Evolutionary conservation across 2,797 vertebrate species (phyloP).

Genomic region (Botia kubotai): DNA sequence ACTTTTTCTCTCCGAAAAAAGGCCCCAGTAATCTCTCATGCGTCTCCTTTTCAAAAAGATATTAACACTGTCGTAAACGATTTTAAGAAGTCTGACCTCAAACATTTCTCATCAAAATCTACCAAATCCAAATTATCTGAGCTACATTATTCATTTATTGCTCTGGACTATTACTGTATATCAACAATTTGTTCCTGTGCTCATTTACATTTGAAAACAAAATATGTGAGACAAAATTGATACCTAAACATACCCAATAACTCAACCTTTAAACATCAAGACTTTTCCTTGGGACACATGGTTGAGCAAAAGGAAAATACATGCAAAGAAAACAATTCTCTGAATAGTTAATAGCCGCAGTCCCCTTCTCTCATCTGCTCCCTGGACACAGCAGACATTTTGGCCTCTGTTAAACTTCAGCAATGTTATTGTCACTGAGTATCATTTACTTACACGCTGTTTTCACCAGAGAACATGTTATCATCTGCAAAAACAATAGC

Average conservation of each 20-base stretch:
- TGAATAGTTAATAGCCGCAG: neutral
- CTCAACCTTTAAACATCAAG: neutral
- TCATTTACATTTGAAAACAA: neutral
- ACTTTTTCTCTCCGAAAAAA: neutral
- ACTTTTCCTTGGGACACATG: neutral
- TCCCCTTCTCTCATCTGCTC: slow-evolving; percentile 19
- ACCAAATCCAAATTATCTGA: neutral
- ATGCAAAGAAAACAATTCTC: neutral
- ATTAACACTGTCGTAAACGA: neutral
- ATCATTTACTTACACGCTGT: slow-evolving; percentile 39
- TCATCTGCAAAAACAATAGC: slow-evolving; percentile 51
- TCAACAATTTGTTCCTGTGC: neutral
- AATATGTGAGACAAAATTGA: neutral
- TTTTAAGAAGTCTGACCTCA: neutral
- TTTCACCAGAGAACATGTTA: slow-evolving; percentile 50
- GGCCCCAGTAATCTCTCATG: neutral
- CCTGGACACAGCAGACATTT: slow-evolving; percentile 21
- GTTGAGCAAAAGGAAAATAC: neutral
- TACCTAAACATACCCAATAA: too few species aligned
- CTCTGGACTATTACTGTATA: neutral
- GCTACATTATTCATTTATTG: neutral
- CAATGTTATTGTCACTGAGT: slow-evolving; percentile 39
- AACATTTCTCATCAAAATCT: neutral
- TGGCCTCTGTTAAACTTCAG: slow-evolving; percentile 22
- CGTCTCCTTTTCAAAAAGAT: neutral